A percentile compares a stretch with the other conserved stretches of the same genome.
phyloP scores from a whole-genome alignment of 2,888 invertebrate genomes.

The Campaea margaritaria region DNA sequence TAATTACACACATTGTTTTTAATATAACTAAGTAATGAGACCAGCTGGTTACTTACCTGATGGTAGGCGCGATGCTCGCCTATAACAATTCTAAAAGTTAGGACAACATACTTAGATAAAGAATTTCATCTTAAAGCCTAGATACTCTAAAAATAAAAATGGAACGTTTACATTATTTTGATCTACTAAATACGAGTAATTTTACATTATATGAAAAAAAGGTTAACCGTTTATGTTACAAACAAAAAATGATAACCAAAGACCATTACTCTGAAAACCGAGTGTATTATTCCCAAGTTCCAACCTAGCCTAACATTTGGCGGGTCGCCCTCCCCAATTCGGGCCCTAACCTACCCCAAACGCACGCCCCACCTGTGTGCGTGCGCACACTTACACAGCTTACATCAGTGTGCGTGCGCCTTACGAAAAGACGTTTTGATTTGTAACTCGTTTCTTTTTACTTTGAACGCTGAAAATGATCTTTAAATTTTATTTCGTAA shows the following conservation, averaged over 20 bases:
- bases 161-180: too few species aligned
- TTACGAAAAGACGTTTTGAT: constrained; percentile 39
- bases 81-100: too few species aligned
- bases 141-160: too few species aligned
- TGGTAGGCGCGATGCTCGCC: too few species aligned
- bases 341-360: constrained; percentile 79
- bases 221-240: constrained; percentile 1
- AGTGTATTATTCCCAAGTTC: constrained; percentile 72
- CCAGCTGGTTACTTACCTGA: too few species aligned
- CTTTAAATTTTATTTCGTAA: background rate
- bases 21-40: too few species aligned
- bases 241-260: constrained; percentile 37
- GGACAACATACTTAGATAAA: too few species aligned
- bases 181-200: too few species aligned
- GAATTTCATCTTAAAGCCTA: too few species aligned
- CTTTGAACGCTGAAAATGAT: constrained; percentile 16
- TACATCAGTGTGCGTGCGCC: constrained; percentile 38
- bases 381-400: constrained; percentile 34
- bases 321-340: constrained; percentile 75
- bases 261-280: constrained; percentile 50
- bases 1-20: too few species aligned
- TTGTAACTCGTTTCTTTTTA: constrained; percentile 28
- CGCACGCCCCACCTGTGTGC: constrained; percentile 49
- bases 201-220: background rate
- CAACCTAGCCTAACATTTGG: constrained; percentile 80